Conservation (phyloP, 1,140 invertebrate genomes). For the Saccostrea glomerata region DNA sequence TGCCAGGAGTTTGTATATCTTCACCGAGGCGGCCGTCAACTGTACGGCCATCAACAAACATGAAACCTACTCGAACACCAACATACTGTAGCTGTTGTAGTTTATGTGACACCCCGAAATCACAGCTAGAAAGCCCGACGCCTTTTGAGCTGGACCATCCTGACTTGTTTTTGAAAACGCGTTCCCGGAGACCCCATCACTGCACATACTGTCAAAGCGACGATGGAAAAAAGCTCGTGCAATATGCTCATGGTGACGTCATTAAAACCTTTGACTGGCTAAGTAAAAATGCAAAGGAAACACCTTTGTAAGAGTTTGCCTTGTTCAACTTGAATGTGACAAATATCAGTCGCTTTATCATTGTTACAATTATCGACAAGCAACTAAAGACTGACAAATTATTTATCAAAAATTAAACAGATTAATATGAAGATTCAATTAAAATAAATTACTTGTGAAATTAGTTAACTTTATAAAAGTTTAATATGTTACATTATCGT, state of each 20-base stretch:
- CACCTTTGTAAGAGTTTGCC: conserved; percentile 41
- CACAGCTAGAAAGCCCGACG: neutral
- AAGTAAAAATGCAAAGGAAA: conserved; percentile 49
- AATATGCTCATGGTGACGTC: conserved; percentile 57
- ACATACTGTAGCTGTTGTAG: conserved; percentile 49
- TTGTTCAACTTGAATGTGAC: neutral
- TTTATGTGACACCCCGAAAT: conserved; percentile 44
- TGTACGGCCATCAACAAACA: conserved; percentile 33
- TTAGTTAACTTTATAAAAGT: too few relatives aligned
- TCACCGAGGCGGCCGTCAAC: conserved; percentile 22
- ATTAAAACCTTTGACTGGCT: conserved; percentile 59
- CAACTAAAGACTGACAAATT: neutral
- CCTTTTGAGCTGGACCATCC: conserved; percentile 1
- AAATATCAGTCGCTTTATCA: neutral
- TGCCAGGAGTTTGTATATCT: conserved; percentile 41
- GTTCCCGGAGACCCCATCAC: neutral
- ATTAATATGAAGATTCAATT: neutral
- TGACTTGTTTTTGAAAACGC: conserved; percentile 2
- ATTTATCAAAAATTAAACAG: neutral
- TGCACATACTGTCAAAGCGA: conserved; percentile 45
- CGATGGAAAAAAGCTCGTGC: conserved; percentile 49
- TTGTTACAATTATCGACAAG: neutral
- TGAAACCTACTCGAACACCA: conserved; percentile 24
- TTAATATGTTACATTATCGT: too few relatives aligned
- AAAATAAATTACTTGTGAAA: too few relatives aligned